These are phyloP conservation scores for Sebastes schlegelii DNA, from an alignment of 2,113 vertebrate species.

Conservation along the genomic window DNA sequence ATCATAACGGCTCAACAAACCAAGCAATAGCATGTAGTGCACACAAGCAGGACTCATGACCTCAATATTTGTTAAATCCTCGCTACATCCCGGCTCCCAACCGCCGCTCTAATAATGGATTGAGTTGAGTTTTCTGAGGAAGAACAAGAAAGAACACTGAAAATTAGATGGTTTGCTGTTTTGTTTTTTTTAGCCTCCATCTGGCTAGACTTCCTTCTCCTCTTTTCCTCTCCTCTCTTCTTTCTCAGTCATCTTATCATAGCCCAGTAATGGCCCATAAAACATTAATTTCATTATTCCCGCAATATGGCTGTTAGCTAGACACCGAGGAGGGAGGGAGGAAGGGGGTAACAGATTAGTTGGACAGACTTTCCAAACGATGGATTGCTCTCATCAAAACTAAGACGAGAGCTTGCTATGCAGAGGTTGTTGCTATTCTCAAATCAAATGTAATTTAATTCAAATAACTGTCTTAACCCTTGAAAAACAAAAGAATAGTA, in stretches of 20 bases:
- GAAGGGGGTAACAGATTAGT: slow-evolving; percentile 47
- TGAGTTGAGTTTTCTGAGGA: neutral
- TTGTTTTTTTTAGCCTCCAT: slow-evolving; percentile 4
- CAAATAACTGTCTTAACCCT: slow-evolving; percentile 6
- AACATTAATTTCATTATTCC: slow-evolving; percentile 80
- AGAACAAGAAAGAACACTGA: neutral
- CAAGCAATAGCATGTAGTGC: neutral
- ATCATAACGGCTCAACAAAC: neutral
- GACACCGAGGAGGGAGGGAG: slow-evolving; percentile 27
- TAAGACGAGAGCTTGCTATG: neutral
- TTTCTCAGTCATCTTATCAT: slow-evolving; percentile 59
- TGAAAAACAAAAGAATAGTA: slow-evolving; percentile 32
- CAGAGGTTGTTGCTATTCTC: neutral
- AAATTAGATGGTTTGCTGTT: neutral
- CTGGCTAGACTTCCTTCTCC: slow-evolving; percentile 14
- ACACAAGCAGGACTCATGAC: neutral
- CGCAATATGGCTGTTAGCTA: slow-evolving; percentile 63
- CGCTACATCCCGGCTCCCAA: neutral
- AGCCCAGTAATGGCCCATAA: slow-evolving; percentile 77
- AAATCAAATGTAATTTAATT: slow-evolving; percentile 32
- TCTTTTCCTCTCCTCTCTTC: slow-evolving; percentile 28
- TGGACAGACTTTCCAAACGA: slow-evolving; percentile 22
- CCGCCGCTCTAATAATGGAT: neutral
- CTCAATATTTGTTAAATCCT: neutral
- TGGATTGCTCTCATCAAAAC: slow-evolving; percentile 14